Evolutionary conservation across 1,140 invertebrate genomes (phyloP), one percentile per base, ranked within the genome.

Genomic region (Leptinotarsa defecta): DNA sequence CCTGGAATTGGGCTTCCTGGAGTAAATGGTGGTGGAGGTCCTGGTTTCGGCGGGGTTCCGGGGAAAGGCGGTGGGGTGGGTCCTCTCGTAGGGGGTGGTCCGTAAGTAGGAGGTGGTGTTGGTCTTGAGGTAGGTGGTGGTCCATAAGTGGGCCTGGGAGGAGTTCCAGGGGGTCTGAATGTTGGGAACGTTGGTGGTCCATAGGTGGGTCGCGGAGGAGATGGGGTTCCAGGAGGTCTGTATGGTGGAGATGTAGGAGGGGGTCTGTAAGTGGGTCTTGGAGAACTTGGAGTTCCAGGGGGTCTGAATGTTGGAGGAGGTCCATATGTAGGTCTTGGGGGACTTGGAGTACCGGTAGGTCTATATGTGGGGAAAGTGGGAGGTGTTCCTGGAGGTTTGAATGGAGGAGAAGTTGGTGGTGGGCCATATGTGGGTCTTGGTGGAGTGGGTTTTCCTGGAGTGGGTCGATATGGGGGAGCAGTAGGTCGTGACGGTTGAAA

Each of bases 181-280:
- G 77, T 43, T 48, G 78, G 74, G 17, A 67, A 34, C 65, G 79
- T 73, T 1, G 73, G 74, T 64, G 79, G 77, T 68, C 79, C 74
- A 68, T 78, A 81, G 20, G 78, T 64, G 34, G 80, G 77, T 65
- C 74, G 75, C 3, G 76, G 73, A 49, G 71, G 74, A 49, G 22
- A 34, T 68, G 65, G 65, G 5, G 57, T 22, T 15, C 3, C 48
- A 17, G 70, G 48, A 19, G 70, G 70, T 24, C 24, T 71, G 49
- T 24, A 71, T 5, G 70, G 52, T 20, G 70, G 57, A 24, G 1
- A 24, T 27, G 75, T 63, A 5, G 76, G 74, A 68, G 81, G 79
- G 49, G 81, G 80, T 52, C 79, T 75, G 22, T 81, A 81, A 24
- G 81, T 81, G 48, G 83, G 82, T 11, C 8, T 43, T 43, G 34